A percentile compares a stretch with the other conserved stretches of the same genome.
Conservation (phyloP, 2,888 invertebrate species). For the Drosophila borealis region DNA sequence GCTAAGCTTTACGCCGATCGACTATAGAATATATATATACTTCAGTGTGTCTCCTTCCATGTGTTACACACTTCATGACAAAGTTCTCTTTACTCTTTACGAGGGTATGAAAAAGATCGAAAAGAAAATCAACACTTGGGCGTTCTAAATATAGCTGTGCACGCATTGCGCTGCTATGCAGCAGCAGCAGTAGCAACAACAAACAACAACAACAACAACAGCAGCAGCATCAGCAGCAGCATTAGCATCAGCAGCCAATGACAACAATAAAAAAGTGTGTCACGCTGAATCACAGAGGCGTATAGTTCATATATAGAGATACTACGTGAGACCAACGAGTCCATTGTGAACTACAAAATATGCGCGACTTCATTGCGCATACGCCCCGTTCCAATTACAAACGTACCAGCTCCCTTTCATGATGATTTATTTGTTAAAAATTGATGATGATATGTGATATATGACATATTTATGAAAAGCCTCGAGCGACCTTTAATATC, state of each 20-base stretch:
- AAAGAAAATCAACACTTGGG: slow-evolving; percentile 34
- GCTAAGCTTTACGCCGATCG: too few species aligned
- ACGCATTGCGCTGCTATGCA: slow-evolving; percentile 62
- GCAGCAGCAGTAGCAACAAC: slow-evolving; percentile 18
- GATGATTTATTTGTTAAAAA: too few species aligned
- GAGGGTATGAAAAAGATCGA: background rate
- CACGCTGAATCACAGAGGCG: slow-evolving; percentile 74
- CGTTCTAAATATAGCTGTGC: slow-evolving; percentile 64
- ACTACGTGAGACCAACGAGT: slow-evolving; percentile 13
- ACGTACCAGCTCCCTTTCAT: background rate
- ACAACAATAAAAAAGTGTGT: slow-evolving; percentile 70
- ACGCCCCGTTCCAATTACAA: slow-evolving; percentile 35
- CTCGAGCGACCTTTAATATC: too few species aligned
- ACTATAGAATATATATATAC: too few species aligned
- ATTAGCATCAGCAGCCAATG: slow-evolving; percentile 48
- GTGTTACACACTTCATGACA: too few species aligned
- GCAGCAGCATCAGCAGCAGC: slow-evolving; percentile 13
- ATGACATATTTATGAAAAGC: too few species aligned
- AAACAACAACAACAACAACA: slow-evolving; percentile 19
- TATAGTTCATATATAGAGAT: slow-evolving; percentile 38
- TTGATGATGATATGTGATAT: too few species aligned
- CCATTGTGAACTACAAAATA: slow-evolving; percentile 15
- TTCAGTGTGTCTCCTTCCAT: too few species aligned
- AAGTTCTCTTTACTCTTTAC: background rate
- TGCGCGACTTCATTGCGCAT: slow-evolving; percentile 33